Evolutionary conservation across 2,113 vertebrate species (phyloP), one percentile per base, ranked within the genome.

Genomic region (Chaetura pelagica): DNA sequence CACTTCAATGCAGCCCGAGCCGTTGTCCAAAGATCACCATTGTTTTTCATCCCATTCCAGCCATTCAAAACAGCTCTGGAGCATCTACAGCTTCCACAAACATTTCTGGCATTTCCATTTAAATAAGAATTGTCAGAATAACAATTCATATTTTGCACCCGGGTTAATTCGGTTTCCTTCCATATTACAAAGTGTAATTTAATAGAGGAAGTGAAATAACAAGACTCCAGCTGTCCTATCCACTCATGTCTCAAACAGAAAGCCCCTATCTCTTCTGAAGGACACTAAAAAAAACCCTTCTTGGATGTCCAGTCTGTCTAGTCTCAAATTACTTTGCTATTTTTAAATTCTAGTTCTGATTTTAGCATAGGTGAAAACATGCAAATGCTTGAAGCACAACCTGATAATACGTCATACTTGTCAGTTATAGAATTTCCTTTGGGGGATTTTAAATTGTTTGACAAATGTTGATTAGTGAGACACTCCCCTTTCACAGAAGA

Each of bases 161-260:
- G 73, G 22, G 9, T 94, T 90, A 86, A 95, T 94, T 61, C 24
- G 34, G 84, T 96, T 79, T 96, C 42, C 42, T 96, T n/a, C 57
- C 32, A 15, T 34, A 64, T 81, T 82, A 69, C 0, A 0, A 92
- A 62, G 29, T 22, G n/a, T 42, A 67, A 90, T 93, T 95, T 71
- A 81, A 87, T 38, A 66, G 66, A 5, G 64, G 79, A 89, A 69
- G 49, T 75, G 68, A 83, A 90, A 93, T 46, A 91, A 62, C 49
- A 84, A 49, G 67, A 72, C 48, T 84, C 38, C 19, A 68, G 57
- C 89, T 95, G 93, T 84, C 89, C 54, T 66, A 32, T 32, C 42
- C 83, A 55, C n/a, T 94, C 68, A 87, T 1, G 4, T 8, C 55
- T 59, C 66, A 75, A 83, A 35, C 26, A 71, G 42, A 93, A 90